These are phyloP conservation scores for Butorides virescens DNA, from an alignment of 2,113 vertebrate species.

Conservation along the genomic window DNA sequence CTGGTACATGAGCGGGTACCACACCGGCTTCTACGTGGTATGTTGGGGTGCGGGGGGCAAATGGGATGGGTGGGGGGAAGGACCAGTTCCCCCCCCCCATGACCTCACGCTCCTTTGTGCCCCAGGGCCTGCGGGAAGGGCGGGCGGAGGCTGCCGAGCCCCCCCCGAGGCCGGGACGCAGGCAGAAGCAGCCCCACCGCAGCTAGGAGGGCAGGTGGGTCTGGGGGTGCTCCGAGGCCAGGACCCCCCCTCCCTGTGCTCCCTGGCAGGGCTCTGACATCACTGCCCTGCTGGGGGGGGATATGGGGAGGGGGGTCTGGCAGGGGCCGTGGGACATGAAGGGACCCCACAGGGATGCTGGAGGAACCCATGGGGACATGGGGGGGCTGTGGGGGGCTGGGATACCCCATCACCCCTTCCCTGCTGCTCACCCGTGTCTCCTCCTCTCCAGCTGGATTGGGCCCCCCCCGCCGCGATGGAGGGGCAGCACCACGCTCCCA, in stretches of 20 bases:
- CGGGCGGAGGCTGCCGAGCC: not conserved
- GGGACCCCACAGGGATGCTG: not conserved
- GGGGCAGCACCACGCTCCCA: fast-evolving
- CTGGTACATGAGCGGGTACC: slow-evolving; percentile 76
- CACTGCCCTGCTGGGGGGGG: no score
- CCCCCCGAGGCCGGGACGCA: fast-evolving
- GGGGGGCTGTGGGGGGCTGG: not conserved
- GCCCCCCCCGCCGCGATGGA: fast-evolving
- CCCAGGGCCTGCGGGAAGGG: not conserved
- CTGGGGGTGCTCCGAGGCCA: not conserved
- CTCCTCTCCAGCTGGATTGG: not conserved
- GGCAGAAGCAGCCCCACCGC: not conserved
- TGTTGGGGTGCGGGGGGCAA: fast-evolving
- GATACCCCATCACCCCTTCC: not conserved
- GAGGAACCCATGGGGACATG: not conserved
- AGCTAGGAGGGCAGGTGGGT: not conserved
- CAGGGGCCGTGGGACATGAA: not conserved
- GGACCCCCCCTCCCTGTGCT: not conserved
- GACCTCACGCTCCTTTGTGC: not conserved
- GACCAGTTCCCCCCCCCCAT: not conserved
- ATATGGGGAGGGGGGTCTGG: not conserved
- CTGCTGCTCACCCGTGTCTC: fast-evolving
- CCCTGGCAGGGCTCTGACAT: not conserved
- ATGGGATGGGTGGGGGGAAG: not conserved
- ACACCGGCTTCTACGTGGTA: slow-evolving; percentile 70